A percentile compares a stretch with the other conserved stretches of the same genome.
Conservation (phyloP, 2,113 vertebrate genomes). For the Psilopsiagon aurifrons region DNA sequence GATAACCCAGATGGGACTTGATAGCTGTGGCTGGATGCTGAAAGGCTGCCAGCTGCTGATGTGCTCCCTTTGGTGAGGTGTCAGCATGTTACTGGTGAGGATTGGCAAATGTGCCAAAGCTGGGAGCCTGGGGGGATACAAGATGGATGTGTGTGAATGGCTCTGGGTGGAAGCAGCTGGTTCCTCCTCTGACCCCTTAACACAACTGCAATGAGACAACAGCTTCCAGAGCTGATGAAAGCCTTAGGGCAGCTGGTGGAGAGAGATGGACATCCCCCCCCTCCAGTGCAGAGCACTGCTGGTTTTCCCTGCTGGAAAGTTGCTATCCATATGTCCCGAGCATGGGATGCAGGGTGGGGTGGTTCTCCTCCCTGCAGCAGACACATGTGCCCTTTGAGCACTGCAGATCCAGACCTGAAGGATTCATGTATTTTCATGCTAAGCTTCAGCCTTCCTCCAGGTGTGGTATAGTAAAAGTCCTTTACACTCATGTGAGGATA, state of each 20-base stretch:
- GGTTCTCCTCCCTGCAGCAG: not conserved
- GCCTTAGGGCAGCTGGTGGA: not conserved
- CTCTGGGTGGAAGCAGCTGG: not conserved
- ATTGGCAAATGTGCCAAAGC: not conserved
- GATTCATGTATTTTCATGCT: not conserved
- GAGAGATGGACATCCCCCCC: not conserved
- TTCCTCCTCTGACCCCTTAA: not conserved
- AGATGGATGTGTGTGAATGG: not conserved
- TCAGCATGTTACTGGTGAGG: not conserved
- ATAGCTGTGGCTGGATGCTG: not conserved
- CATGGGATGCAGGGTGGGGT: rapidly evolving
- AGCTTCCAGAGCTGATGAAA: not conserved
- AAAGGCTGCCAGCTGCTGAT: slow-evolving; percentile 21
- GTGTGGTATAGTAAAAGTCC: not conserved
- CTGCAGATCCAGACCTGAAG: not conserved
- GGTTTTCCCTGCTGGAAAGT: not conserved
- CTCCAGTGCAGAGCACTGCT: not conserved
- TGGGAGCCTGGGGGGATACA: not conserved
- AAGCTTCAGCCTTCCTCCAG: not conserved
- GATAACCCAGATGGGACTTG: slow-evolving; percentile 28
- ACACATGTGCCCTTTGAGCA: not conserved
- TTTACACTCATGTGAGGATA: not conserved
- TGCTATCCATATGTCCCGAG: rapidly evolving
- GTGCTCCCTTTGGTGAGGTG: not conserved
- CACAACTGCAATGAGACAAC: not conserved